Percentiles rank a stretch among this genome's conserved stretches.
Evolutionary conservation across 1,140 invertebrate species (phyloP).

Genomic region (Diabrotica virgifera): DNA sequence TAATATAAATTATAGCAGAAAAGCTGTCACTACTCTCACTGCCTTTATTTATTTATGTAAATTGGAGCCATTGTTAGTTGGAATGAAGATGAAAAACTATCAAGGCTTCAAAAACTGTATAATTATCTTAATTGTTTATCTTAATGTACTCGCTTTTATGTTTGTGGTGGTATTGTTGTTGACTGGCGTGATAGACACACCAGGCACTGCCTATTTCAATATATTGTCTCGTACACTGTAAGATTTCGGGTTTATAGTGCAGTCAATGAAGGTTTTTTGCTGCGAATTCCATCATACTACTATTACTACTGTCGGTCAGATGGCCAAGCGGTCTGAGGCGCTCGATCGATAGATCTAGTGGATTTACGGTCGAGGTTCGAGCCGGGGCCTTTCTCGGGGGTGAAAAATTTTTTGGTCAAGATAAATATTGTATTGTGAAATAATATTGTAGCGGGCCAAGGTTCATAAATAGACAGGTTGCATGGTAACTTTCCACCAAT

Average conservation of each 20-base stretch:
- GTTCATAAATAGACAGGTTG: no score
- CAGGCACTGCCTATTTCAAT: conserved; percentile 1
- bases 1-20: neutral
- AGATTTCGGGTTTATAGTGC: neutral
- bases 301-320: no score
- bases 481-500: no score
- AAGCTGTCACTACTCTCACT: neutral
- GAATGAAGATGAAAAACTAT: neutral
- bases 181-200: neutral
- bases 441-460: no score
- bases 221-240: neutral
- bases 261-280: no score
- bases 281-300: no score
- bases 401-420: no score
- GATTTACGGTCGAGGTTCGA: no score
- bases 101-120: neutral
- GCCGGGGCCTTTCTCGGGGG: no score
- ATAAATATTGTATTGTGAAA: no score
- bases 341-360: no score
- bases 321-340: no score
- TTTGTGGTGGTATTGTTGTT: neutral
- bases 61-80: neutral
- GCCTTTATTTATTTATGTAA: neutral
- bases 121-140: conserved; percentile 1
- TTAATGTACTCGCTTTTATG: neutral